Percentiles rank a stretch among this genome's conserved stretches.
phyloP scores from a whole-genome alignment of 2,113 vertebrate species.

The Petrocephalus zakoni region DNA sequence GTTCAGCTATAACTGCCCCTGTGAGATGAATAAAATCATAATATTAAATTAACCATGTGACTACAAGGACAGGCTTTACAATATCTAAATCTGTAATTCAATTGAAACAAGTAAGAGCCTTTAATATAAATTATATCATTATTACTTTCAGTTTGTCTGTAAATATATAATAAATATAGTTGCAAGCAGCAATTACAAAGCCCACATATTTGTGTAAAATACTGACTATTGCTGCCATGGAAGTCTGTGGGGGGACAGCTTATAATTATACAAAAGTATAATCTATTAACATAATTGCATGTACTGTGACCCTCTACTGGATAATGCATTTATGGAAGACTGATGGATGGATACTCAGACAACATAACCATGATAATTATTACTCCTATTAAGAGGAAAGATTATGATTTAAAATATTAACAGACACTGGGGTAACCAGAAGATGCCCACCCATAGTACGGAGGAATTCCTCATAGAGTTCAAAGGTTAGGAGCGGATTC shows the following conservation, averaged over 20 bases:
- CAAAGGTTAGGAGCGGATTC: slow-evolving; percentile 95
- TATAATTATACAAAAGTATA: not conserved
- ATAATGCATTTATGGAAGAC: not conserved
- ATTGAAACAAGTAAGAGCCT: not conserved
- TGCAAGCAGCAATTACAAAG: not conserved
- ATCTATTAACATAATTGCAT: not conserved
- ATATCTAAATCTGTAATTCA: not conserved
- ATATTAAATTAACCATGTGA: not conserved
- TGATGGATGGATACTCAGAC: not conserved
- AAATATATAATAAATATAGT: not conserved
- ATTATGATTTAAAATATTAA: not conserved
- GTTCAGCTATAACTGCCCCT: not conserved
- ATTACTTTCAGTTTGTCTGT: not conserved
- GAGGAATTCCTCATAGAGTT: slow-evolving; percentile 94
- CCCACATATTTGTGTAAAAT: not conserved
- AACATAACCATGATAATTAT: not conserved
- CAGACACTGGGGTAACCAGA: not conserved
- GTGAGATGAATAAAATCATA: not conserved
- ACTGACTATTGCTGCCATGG: not conserved
- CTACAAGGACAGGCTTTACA: not conserved
- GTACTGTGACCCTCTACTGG: not conserved
- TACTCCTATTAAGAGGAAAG: not conserved
- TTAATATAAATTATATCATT: not conserved
- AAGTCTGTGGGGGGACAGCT: not conserved
- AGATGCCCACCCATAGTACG: slow-evolving; percentile 80